phyloP scores from a whole-genome alignment of 2,888 invertebrate species.

The Pyrgus malvae region DNA sequence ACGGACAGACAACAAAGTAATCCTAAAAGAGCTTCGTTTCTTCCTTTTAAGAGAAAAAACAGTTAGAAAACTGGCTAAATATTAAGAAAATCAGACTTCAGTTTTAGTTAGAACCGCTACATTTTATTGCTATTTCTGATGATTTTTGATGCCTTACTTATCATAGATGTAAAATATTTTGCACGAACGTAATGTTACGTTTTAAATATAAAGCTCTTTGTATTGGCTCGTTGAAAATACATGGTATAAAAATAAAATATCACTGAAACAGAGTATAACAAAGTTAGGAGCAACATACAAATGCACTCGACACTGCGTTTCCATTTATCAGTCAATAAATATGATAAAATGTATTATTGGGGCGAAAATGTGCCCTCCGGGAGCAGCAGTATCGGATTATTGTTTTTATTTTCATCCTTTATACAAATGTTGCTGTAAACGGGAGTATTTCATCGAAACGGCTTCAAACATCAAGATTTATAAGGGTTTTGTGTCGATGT shows the following conservation, averaged over 20 bases:
- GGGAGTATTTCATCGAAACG: constrained; percentile 70
- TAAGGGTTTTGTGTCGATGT: constrained; percentile 39
- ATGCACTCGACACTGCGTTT: constrained; percentile 65
- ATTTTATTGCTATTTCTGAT: no score
- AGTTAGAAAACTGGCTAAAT: no score
- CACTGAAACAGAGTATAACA: constrained; percentile 25
- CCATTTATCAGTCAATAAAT: constrained; percentile 81
- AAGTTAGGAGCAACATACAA: constrained; percentile 61
- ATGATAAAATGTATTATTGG: constrained; percentile 81
- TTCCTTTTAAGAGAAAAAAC: no score
- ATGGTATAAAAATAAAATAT: background rate
- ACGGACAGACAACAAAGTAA: no score
- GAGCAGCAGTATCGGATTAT: constrained; percentile 59
- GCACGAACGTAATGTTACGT: no score
- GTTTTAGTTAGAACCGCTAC: no score
- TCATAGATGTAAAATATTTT: no score
- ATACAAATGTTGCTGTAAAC: constrained; percentile 53
- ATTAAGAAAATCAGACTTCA: no score
- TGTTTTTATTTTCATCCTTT: constrained; percentile 78
- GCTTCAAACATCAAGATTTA: constrained; percentile 70
- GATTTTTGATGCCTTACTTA: no score
- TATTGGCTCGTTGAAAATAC: no score
- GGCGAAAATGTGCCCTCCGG: constrained; percentile 70
- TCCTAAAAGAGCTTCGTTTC: no score
- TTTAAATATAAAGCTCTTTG: no score